These are phyloP conservation scores for Coelopa frigida DNA, from an alignment of 1,140 invertebrate species.

Conservation along the genomic window DNA sequence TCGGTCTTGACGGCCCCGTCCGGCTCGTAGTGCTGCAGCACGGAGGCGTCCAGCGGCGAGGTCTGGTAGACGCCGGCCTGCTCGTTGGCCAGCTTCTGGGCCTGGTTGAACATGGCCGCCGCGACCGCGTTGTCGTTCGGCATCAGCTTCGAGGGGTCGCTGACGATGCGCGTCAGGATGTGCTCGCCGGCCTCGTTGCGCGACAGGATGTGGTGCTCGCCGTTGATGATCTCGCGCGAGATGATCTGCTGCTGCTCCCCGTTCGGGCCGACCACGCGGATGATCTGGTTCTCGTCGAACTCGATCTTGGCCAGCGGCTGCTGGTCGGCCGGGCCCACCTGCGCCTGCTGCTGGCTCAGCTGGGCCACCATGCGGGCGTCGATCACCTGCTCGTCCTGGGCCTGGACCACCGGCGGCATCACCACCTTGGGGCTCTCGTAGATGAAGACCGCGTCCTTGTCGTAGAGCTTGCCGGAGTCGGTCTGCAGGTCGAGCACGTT, in stretches of 20 bases:
- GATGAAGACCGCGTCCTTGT: slow-evolving; percentile 43
- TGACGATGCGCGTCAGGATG: slow-evolving; percentile 44
- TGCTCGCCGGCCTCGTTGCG: slow-evolving; percentile 44
- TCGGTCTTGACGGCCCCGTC: slow-evolving; percentile 41
- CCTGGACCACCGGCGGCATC: slow-evolving; percentile 23
- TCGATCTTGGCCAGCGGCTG: slow-evolving; percentile 42
- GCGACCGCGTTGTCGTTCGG: slow-evolving; percentile 40
- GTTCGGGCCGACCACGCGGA: slow-evolving; percentile 39
- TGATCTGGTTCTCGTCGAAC: slow-evolving; percentile 43
- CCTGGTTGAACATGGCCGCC: slow-evolving; percentile 42
- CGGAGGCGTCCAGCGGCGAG: slow-evolving; percentile 37
- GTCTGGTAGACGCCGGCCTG: slow-evolving; percentile 39
- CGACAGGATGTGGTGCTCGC: slow-evolving; percentile 44
- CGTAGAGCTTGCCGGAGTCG: slow-evolving; percentile 39
- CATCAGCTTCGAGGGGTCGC: slow-evolving; percentile 42
- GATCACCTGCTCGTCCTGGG: slow-evolving; percentile 35
- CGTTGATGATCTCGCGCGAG: slow-evolving; percentile 44
- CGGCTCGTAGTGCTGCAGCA: slow-evolving; percentile 34
- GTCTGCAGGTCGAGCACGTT: slow-evolving; percentile 60
- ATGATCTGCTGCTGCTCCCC: slow-evolving; percentile 44
- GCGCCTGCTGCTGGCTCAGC: slow-evolving; percentile 26
- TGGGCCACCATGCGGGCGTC: slow-evolving; percentile 41
- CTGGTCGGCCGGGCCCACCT: slow-evolving; percentile 18
- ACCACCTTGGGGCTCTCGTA: slow-evolving; percentile 42
- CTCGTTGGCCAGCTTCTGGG: slow-evolving; percentile 40